Evolutionary conservation across 2,888 invertebrate species (phyloP).

Genomic region (Drosophila engyochracea): DNA sequence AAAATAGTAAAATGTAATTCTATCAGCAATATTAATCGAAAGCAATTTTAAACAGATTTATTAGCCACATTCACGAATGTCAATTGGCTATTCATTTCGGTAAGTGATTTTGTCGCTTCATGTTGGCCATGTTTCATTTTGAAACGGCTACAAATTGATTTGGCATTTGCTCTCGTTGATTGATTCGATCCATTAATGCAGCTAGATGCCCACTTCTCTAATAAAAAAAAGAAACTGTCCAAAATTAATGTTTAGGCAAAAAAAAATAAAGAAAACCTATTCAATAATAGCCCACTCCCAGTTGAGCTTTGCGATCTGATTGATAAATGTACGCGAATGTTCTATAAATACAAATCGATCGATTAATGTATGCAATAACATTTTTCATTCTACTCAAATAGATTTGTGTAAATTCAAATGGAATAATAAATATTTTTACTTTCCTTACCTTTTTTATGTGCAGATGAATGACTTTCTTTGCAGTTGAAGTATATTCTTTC

Average conservation of each 20-base stretch:
- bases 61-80: constrained; percentile 51
- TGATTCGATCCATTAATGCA: constrained; percentile 68
- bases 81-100: constrained; percentile 57
- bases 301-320: constrained; percentile 12
- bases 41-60: constrained; percentile 57
- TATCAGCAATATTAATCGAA: constrained; percentile 13
- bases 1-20: background rate
- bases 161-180: constrained; percentile 68
- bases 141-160: constrained; percentile 71
- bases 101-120: constrained; percentile 58
- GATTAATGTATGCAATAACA: background rate
- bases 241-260: constrained; percentile 2
- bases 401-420: background rate
- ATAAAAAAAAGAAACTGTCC: background rate
- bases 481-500: background rate
- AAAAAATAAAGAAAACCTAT: constrained; percentile 2
- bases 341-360: background rate
- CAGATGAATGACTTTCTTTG: background rate
- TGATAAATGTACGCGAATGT: constrained; percentile 13
- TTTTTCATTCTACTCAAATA: constrained; percentile 15
- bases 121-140: constrained; percentile 48
- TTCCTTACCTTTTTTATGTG: background rate
- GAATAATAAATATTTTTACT: background rate
- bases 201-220: constrained; percentile 22
- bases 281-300: background rate